These are phyloP conservation scores for Drosophila neoperkinsi DNA, from an alignment of 2,888 invertebrate species.

Conservation along the genomic window DNA sequence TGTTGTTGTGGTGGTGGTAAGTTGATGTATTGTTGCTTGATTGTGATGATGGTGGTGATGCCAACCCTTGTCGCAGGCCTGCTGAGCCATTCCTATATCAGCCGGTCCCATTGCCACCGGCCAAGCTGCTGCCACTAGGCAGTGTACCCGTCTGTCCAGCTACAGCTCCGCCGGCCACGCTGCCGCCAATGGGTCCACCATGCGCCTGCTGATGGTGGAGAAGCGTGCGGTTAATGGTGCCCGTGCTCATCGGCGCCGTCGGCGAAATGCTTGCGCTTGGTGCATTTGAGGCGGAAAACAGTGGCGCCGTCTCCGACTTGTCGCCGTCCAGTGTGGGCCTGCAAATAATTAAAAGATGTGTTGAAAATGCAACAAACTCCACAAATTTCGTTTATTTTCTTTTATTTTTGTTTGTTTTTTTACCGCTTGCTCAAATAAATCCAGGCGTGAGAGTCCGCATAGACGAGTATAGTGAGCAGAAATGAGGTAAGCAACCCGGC, in stretches of 20 bases:
- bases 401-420: constrained; percentile 39
- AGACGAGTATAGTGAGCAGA: constrained; percentile 95
- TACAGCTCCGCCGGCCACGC: constrained; percentile 58
- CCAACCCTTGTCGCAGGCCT: constrained; percentile 85
- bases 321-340: constrained; percentile 83
- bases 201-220: constrained; percentile 84
- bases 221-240: constrained; percentile 85
- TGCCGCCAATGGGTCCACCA: constrained; percentile 61
- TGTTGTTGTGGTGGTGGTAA: constrained; percentile 70
- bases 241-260: constrained; percentile 82
- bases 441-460: constrained; percentile 98
- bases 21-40: constrained; percentile 73
- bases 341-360: constrained; percentile 15
- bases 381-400: neutral
- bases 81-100: constrained; percentile 83
- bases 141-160: constrained; percentile 65
- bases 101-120: constrained; percentile 72
- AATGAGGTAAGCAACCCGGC: constrained; percentile 95
- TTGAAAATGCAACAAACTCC: neutral
- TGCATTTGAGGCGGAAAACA: constrained; percentile 83
- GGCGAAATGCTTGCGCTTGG: constrained; percentile 84
- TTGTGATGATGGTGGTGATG: constrained; percentile 76
- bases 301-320: constrained; percentile 85
- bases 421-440: constrained; percentile 97
- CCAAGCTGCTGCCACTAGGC: constrained; percentile 73